Conservation (phyloP, 1,140 invertebrate genomes). For the Neomicropteryx cornuta region DNA sequence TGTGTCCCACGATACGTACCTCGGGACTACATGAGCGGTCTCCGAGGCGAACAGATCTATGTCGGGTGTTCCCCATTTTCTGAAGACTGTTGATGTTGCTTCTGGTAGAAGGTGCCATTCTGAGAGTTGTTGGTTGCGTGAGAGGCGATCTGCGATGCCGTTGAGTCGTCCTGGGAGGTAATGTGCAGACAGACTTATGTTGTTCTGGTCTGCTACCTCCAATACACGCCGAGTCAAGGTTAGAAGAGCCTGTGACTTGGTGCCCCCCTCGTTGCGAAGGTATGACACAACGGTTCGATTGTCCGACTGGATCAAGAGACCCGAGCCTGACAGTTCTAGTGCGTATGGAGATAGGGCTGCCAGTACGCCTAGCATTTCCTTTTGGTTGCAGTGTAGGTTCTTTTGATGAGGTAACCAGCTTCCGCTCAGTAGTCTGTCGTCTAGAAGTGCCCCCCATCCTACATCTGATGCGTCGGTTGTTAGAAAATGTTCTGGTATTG, state of each 20-base stretch:
- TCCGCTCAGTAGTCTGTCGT: slow-evolving; percentile 1
- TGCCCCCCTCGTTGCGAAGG: slow-evolving; percentile 15
- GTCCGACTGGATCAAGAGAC: slow-evolving; percentile 16
- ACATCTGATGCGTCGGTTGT: slow-evolving; percentile 16
- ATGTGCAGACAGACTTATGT: slow-evolving; percentile 9
- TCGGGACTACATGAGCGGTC: slow-evolving; percentile 11
- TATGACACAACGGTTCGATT: slow-evolving; percentile 17
- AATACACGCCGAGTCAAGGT: slow-evolving; percentile 7
- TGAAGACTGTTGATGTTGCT: slow-evolving; percentile 5
- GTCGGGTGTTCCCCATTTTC: slow-evolving; percentile 14
- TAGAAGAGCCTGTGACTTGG: slow-evolving; percentile 9
- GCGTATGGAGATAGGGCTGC: slow-evolving; percentile 8
- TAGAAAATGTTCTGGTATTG: slow-evolving; percentile 12
- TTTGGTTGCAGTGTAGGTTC: slow-evolving; percentile 17
- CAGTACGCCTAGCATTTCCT: slow-evolving; percentile 17
- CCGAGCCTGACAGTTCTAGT: slow-evolving; percentile 6
- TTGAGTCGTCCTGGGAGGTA: slow-evolving; percentile 16
- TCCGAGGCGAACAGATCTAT: slow-evolving; percentile 18
- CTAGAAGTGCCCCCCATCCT: slow-evolving; percentile 10
- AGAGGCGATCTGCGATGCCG: slow-evolving; percentile 14
- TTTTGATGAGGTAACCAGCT: slow-evolving; percentile 5
- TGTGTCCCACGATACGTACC: slow-evolving; percentile 15
- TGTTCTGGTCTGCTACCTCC: neutral
- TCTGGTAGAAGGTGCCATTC: slow-evolving; percentile 14
- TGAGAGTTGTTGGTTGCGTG: slow-evolving; percentile 7